These are phyloP conservation scores for Hippocampus comes DNA, from an alignment of 2,113 vertebrate species.

Conservation along the genomic window DNA sequence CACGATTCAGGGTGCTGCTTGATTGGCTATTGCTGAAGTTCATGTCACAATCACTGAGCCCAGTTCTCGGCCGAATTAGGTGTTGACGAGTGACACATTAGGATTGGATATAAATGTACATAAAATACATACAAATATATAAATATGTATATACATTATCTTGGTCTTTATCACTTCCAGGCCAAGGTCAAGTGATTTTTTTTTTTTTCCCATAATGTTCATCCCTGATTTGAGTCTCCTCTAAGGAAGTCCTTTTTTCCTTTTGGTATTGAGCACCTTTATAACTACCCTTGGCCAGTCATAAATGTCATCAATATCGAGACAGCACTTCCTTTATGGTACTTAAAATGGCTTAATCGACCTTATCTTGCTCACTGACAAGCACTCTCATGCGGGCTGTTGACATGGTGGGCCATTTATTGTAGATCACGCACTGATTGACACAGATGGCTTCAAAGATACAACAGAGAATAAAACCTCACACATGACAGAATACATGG, in stretches of 20 bases:
- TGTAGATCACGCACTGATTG: conserved; percentile 54
- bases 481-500: background rate
- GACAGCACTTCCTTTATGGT: conserved; percentile 60
- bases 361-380: conserved; percentile 59
- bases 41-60: too few relatives aligned
- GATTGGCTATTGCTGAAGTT: too few relatives aligned
- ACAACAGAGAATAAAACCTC: conserved; percentile 22
- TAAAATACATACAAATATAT: too few relatives aligned
- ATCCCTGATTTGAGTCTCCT: conserved; percentile 45
- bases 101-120: too few relatives aligned
- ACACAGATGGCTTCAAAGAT: conserved; percentile 58
- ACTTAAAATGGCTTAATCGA: conserved; percentile 63
- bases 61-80: too few relatives aligned
- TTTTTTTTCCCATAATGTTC: conserved; percentile 61
- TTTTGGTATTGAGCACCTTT: conserved; percentile 19
- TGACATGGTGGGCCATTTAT: conserved; percentile 56
- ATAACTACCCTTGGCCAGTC: conserved; percentile 49
- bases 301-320: conserved; percentile 68
- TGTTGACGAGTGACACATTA: too few relatives aligned
- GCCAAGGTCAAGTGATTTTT: conserved; percentile 68
- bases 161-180: conserved; percentile 40
- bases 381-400: conserved; percentile 56
- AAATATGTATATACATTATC: conserved; percentile 34
- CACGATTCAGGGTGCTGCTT: too few relatives aligned
- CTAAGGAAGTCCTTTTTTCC: conserved; percentile 35